phyloP scores from a whole-genome alignment of 2,113 vertebrate genomes.

The Laterallus jamaicensis region DNA sequence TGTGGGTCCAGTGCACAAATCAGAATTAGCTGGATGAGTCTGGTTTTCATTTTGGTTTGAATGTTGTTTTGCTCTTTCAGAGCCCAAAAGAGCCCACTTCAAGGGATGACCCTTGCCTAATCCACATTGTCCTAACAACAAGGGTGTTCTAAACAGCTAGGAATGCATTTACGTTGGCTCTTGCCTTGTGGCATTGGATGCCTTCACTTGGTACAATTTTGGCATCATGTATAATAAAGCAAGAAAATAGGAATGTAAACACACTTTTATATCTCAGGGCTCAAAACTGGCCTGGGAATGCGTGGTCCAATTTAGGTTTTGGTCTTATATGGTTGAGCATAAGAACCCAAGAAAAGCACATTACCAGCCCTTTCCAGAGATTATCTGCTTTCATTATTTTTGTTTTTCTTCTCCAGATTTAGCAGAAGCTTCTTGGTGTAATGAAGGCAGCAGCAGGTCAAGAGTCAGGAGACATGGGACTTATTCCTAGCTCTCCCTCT shows the following conservation, averaged over 20 bases:
- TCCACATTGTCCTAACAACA: background rate
- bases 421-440: background rate
- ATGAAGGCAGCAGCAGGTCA: rapidly evolving
- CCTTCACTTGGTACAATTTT: constrained; percentile 16
- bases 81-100: background rate
- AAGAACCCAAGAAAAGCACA: background rate
- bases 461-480: background rate
- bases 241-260: constrained; percentile 14
- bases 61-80: background rate
- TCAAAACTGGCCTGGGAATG: background rate
- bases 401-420: background rate
- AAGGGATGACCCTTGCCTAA: background rate
- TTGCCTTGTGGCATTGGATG: background rate
- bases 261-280: background rate
- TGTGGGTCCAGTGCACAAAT: background rate
- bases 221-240: background rate
- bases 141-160: background rate
- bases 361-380: background rate
- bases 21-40: rapidly evolving
- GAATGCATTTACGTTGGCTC: constrained; percentile 39
- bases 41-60: background rate
- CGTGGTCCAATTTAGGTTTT: background rate
- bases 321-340: constrained; percentile 20
- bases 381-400: background rate
- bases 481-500: background rate